These are phyloP conservation scores for Colius striatus DNA, from an alignment of 2,113 vertebrate species.

Conservation along the genomic window DNA sequence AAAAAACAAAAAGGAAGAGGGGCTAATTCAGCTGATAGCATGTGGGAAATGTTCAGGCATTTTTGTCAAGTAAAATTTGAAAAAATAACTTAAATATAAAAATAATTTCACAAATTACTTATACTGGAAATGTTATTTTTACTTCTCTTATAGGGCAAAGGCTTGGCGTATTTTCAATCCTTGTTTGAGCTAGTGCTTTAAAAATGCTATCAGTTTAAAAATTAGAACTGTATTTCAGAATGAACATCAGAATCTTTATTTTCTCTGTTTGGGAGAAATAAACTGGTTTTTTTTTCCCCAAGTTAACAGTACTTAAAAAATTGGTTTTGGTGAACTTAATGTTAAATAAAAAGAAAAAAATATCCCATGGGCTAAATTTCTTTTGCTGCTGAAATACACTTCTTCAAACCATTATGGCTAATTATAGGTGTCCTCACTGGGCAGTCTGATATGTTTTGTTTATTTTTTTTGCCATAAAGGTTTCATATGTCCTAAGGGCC, in stretches of 20 bases:
- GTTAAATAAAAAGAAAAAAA: not conserved
- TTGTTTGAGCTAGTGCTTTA: not conserved
- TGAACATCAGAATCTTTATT: not conserved
- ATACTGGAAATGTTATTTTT: not conserved
- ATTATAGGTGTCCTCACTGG: not conserved
- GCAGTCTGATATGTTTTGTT: not conserved
- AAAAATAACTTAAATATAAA: not conserved
- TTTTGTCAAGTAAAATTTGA: not conserved
- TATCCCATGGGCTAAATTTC: not conserved
- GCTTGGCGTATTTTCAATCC: not conserved
- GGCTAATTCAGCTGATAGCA: not conserved
- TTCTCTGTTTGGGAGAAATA: not conserved
- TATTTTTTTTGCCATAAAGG: not conserved
- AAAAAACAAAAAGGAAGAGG: not conserved
- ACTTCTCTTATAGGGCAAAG: not conserved
- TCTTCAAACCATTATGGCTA: not conserved
- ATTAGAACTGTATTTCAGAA: not conserved
- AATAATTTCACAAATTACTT: not conserved
- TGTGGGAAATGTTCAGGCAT: not conserved
- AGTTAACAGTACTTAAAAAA: not conserved
- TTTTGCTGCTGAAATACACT: not conserved
- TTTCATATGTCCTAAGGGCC: not conserved
- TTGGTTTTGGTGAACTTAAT: not conserved
- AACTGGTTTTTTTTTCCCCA: rapidly evolving
- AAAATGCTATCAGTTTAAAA: not conserved